phyloP scores from a whole-genome alignment of 2,113 vertebrate species.

The Pollimyrus isidori region DNA sequence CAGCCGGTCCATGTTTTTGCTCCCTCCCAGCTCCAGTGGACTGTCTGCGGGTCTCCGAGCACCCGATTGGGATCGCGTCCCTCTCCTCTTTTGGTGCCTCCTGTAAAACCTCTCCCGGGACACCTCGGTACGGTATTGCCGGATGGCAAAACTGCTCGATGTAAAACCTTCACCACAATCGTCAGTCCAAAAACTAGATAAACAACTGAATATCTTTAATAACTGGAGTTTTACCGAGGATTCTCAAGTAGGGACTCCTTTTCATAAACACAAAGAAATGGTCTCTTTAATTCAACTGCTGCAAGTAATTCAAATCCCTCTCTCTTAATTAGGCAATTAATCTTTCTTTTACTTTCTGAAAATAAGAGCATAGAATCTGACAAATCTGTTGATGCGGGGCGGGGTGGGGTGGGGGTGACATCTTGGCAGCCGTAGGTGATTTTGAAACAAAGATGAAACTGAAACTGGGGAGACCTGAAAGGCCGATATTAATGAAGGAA shows the following conservation, averaged over 20 bases:
- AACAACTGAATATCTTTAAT: neutral
- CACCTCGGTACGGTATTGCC: neutral
- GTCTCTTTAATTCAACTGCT: neutral
- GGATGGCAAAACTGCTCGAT: neutral
- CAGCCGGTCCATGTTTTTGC: neutral
- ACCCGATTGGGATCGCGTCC: neutral
- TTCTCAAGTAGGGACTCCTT: neutral
- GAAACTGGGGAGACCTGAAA: neutral
- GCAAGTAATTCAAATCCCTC: neutral
- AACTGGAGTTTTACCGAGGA: neutral
- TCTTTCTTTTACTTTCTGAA: neutral
- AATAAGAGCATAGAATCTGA: neutral
- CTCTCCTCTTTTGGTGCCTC: neutral
- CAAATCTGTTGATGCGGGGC: neutral
- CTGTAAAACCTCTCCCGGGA: neutral
- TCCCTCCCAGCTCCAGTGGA: neutral
- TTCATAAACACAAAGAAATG: neutral
- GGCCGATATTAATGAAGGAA: conserved; percentile 1
- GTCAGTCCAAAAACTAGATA: neutral
- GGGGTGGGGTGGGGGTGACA: neutral
- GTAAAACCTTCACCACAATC: neutral
- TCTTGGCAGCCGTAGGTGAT: neutral
- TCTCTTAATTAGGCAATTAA: neutral
- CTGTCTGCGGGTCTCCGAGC: neutral
- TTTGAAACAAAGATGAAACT: neutral